These are phyloP conservation scores for Mya arenaria DNA, from an alignment of 1,140 invertebrate genomes.

Conservation along the genomic window DNA sequence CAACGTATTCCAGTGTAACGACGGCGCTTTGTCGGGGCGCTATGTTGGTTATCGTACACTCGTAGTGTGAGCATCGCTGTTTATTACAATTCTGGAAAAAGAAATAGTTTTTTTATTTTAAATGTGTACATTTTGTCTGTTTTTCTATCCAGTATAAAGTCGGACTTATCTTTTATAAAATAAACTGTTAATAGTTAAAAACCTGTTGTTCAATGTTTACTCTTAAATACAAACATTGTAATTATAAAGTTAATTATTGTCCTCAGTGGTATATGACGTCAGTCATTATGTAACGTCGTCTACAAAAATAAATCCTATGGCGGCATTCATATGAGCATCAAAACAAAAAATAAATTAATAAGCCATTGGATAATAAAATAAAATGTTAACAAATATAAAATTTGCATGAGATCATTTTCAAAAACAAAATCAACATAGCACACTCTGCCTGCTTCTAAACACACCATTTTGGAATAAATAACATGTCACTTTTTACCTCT, in stretches of 20 bases:
- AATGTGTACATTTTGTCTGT: background rate
- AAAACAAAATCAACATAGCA: background rate
- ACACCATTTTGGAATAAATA: too few relatives aligned
- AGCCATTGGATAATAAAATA: background rate
- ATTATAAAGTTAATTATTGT: background rate
- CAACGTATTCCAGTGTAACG: slow-evolving; percentile 17
- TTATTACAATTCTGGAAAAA: slow-evolving; percentile 40
- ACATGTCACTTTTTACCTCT: too few relatives aligned
- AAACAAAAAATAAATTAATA: background rate
- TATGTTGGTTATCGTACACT: slow-evolving; percentile 43
- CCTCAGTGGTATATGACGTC: background rate
- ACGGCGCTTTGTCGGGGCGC: slow-evolving; percentile 38
- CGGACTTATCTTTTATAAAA: background rate
- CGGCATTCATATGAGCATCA: too few relatives aligned
- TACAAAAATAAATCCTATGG: too few relatives aligned
- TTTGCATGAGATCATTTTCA: background rate
- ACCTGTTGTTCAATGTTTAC: too few relatives aligned
- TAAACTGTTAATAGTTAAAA: background rate
- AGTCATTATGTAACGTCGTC: too few relatives aligned
- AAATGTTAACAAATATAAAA: background rate
- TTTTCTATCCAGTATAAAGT: background rate
- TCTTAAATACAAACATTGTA: background rate
- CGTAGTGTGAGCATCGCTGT: slow-evolving; percentile 34
- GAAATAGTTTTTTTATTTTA: background rate
- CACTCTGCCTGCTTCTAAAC: too few relatives aligned